Base-by-base conservation (phyloP, 2,113 vertebrate genomes). In the Lophotis ruficrista region DNA sequence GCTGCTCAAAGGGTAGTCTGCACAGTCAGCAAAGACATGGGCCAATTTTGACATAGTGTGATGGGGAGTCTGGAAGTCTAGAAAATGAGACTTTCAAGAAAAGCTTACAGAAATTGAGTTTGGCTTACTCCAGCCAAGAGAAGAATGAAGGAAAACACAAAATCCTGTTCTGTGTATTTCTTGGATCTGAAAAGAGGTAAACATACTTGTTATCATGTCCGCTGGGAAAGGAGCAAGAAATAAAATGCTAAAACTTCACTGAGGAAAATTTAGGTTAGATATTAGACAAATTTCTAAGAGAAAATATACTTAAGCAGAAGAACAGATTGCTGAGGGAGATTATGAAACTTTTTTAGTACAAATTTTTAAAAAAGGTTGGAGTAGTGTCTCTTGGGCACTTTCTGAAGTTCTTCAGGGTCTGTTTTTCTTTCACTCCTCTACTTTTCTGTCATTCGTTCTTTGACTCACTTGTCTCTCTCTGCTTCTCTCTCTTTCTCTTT, bases 1-100 rank as follows among this genome's bases (percentile, higher is more conserved):
- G 41, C 6, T 17, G 27, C 21, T 38, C 45, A 31, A 77, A 65
- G 10, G 6, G 13, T 1, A 9, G 6, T 60, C 33, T 57, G 35
- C 3, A 24, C 0, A 1, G 37, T 31, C 31, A n/a, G 50, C 37
- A 75, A 62, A 71, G 10, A 22, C 30, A 47, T 14, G 14, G 18
- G 28, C 7, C 35, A 38, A 6, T 90, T 64, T 50, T 76, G 24
- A 18, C 5, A 2, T 30, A 21, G 4, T 64, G 10, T 41, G 2
- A 21, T 30, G 24, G 18, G 6, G 24, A 64, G 4, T 18, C 8
- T 48, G 58, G 23, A 69, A 80, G 19, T 38, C 25, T 86, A 60
- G 38, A 33, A 90, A 90, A 65, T 10, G 2, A 28, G 16, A 53
- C 10, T 6, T 70, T 70, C 50, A 77, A 25, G 15, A 83, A 87